A percentile compares a stretch with the other conserved stretches of the same genome.
phyloP scores from a whole-genome alignment of 2,797 vertebrate genomes.

The Mareca strepera region DNA sequence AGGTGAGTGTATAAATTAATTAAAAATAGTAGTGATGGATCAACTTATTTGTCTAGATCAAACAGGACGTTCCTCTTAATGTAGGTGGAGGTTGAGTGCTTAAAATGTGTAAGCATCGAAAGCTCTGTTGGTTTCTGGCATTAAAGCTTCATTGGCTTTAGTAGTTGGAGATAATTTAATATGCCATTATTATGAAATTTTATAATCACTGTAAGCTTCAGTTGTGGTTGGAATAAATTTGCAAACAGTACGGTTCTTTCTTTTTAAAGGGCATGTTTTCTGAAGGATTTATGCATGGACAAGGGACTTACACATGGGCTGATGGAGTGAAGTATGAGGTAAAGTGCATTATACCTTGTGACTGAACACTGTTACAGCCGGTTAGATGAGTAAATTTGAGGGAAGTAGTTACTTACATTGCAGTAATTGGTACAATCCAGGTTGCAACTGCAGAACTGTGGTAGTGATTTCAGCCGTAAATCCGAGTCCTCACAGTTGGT shows the following conservation, averaged over 20 bases:
- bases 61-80: not conserved
- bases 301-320: constrained; percentile 84
- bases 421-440: not conserved
- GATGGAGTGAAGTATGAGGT: constrained; percentile 90
- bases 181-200: not conserved
- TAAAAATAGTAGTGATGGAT: not conserved
- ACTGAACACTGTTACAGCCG: not conserved
- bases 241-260: not conserved
- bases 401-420: not conserved
- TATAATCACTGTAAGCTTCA: not conserved
- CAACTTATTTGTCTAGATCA: not conserved
- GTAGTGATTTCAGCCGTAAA: not conserved
- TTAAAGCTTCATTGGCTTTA: not conserved
- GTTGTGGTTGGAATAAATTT: not conserved
- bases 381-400: not conserved
- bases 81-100: not conserved
- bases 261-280: constrained; percentile 87
- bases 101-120: not conserved
- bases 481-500: not conserved
- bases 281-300: constrained; percentile 88
- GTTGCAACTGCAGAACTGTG: not conserved
- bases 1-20: constrained; percentile 72
- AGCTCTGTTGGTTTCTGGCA: not conserved
- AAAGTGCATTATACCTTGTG: not conserved
- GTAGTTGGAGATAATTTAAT: not conserved